Evolutionary conservation across 2,888 invertebrate genomes (phyloP).

Genomic region (Hymenopus coronatus): DNA sequence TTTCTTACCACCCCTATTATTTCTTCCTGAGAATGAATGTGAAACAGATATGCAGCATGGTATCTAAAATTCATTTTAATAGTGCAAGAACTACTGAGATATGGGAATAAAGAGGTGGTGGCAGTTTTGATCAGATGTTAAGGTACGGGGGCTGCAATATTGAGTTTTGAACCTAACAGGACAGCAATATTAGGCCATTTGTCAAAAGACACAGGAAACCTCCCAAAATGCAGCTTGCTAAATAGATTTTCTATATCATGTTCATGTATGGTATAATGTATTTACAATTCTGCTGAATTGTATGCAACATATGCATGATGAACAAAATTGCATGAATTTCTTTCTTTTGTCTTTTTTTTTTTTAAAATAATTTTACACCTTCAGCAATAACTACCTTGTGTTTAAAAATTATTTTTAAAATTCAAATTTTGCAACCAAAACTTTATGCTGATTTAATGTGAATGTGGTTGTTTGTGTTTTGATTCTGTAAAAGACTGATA

Average conservation of each 20-base stretch:
- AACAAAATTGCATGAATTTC: background rate
- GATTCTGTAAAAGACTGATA: background rate
- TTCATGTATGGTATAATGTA: background rate
- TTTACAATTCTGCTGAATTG: background rate
- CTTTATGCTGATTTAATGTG: background rate
- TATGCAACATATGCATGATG: background rate
- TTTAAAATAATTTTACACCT: background rate
- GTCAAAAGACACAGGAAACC: background rate
- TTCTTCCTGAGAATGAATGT: background rate
- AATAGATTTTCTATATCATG: background rate
- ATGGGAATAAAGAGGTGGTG: background rate
- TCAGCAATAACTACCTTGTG: background rate
- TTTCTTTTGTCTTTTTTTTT: background rate
- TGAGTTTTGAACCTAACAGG: background rate
- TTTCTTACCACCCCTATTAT: background rate
- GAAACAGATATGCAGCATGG: background rate
- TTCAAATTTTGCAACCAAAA: background rate
- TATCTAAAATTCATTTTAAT: background rate
- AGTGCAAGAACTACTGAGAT: background rate
- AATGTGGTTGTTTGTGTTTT: background rate
- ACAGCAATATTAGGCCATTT: background rate
- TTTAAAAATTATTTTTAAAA: background rate
- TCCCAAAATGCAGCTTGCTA: background rate
- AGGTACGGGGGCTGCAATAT: background rate
- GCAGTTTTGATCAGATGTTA: background rate